Evolutionary conservation across 2,888 invertebrate genomes (phyloP).

Genomic region (Teinopalpus imperialis): DNA sequence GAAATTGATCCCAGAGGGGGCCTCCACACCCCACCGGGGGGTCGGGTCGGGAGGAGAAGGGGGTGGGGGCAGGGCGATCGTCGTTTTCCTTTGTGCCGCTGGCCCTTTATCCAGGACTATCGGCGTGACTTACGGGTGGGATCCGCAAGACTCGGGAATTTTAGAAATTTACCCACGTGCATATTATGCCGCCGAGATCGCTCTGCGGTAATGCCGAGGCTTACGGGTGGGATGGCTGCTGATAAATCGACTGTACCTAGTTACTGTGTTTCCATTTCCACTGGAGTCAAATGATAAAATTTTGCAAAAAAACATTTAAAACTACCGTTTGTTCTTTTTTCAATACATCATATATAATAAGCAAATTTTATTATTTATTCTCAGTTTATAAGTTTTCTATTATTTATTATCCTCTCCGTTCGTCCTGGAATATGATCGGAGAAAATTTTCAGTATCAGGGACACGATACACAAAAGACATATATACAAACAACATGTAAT

Average conservation of each 20-base stretch:
- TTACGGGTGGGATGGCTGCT: conserved; percentile 3
- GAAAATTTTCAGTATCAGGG: no score
- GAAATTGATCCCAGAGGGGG: conserved; percentile 50
- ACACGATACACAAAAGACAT: no score
- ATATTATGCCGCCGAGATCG: conserved; percentile 11
- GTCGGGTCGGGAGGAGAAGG: conserved; percentile 24
- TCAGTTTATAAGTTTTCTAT: no score
- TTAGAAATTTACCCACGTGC: conserved; percentile 27
- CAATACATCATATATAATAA: no score
- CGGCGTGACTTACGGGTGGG: conserved; percentile 36
- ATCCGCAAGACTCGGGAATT: conserved; percentile 27
- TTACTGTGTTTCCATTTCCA: not conserved
- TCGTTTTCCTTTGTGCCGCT: conserved; percentile 45
- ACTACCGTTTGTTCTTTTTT: no score
- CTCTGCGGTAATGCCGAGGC: not conserved
- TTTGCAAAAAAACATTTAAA: no score
- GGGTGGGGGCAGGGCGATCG: conserved; percentile 30
- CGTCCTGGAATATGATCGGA: no score
- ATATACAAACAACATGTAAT: no score
- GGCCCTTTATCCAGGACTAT: conserved; percentile 51
- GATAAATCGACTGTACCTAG: conserved; percentile 18
- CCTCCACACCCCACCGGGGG: conserved; percentile 29
- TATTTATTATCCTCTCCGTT: no score
- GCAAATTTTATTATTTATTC: no score
- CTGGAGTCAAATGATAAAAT: no score